Percentiles rank a stretch among this genome's conserved stretches.
Conservation (phyloP, 2,797 vertebrate species). For the Anabacerthia variegaticeps region DNA sequence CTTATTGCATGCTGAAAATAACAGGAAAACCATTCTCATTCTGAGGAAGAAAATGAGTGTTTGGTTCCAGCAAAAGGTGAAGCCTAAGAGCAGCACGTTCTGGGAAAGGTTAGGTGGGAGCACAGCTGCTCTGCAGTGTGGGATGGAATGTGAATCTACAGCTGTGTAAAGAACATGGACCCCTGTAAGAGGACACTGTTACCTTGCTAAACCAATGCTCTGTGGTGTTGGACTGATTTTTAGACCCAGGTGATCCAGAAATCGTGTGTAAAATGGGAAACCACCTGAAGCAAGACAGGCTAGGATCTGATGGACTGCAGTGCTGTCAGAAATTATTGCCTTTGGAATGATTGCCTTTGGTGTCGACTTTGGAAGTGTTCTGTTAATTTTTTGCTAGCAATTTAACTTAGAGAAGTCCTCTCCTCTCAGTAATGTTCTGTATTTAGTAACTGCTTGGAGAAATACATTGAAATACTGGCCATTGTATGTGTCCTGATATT, state of each 20-base stretch:
- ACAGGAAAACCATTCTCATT: neutral
- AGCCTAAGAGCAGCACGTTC: neutral
- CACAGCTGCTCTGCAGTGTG: fast-evolving
- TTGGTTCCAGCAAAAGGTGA: neutral
- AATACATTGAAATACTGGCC: neutral
- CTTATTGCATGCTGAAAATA: neutral
- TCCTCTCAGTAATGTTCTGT: neutral
- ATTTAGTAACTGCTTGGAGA: neutral
- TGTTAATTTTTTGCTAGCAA: neutral
- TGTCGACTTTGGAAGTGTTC: neutral
- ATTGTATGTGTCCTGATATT: neutral
- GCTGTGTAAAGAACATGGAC: neutral
- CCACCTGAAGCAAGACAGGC: neutral
- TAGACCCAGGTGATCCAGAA: neutral
- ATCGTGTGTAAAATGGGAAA: neutral
- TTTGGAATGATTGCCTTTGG: neutral
- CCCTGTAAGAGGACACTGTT: neutral
- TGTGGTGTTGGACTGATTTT: neutral
- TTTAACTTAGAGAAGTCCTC: neutral
- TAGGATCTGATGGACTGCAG: neutral
- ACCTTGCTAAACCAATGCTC: fast-evolving
- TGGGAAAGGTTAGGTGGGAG: neutral
- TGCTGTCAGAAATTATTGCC: neutral
- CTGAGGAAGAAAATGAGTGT: neutral
- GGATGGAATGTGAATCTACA: neutral